Base-by-base conservation (phyloP, 2,113 vertebrate species). In the Psilopsiagon aurifrons region DNA sequence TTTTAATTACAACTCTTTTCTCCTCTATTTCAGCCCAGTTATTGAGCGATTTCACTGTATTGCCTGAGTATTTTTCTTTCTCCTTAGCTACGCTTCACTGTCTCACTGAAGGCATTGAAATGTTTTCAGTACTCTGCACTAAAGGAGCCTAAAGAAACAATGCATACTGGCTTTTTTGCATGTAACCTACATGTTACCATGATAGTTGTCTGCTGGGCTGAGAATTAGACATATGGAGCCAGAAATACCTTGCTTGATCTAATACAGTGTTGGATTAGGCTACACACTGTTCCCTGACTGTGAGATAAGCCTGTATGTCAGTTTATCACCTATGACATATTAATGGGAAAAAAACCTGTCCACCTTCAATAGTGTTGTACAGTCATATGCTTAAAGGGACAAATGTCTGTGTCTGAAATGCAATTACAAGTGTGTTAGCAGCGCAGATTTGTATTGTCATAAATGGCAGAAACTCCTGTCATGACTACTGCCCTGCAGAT, bases 1-100 rank as follows among this genome's bases (percentile, higher is more conserved):
- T 94, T 90, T 83, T 78, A 94, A 86, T 88, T 85, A 51, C 37
- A 77, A 41, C 46, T 78, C 37, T 74, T 46, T 28, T 51, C 24
- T 84, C 43, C 39, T 35, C 37, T 80, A n/a, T 74, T 79, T 83
- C 71, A 86, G 39, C 55, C 59, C 85, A 51, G 64, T 92, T 96
- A 83, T n/a, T 83, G 83, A 93, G 73, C 91, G 79, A 75, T 95
- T 93, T 84, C 64, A 94, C 17, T 86, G 17, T 86, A 69, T 68
- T 68, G 76, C 76, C 90, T 16, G 49, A 94, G 92, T 51, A 37
- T 74, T 95, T 96, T 91, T 90, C 87, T 69, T 94, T 88, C 51
- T 92, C 60, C 57, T 94, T 95, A 83, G 88, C 46, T 81, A 92
- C 9, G 52, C 76, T 96, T 96, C 71, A 71, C 37, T 95, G 88